These are phyloP conservation scores for Dendrophyllia cribrosa DNA, from an alignment of 64 coral and sea anemone genomes.

Conservation along the genomic window DNA sequence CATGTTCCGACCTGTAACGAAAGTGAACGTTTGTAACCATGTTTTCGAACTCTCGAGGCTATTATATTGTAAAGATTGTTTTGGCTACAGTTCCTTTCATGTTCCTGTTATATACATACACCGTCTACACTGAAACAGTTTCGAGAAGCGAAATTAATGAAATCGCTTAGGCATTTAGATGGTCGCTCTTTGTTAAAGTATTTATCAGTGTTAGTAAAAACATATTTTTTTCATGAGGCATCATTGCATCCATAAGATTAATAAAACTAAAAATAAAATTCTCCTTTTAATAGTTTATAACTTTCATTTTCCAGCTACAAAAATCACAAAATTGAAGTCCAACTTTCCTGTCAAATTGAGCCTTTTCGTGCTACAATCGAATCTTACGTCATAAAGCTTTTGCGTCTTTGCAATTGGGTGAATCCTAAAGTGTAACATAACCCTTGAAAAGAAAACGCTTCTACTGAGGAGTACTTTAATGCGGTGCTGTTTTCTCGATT, in stretches of 20 bases:
- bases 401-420: no score
- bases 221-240: background rate
- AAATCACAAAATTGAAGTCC: background rate
- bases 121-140: no score
- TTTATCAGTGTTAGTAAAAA: no score
- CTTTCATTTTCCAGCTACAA: background rate
- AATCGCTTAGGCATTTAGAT: background rate
- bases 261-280: background rate
- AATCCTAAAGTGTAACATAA: no score
- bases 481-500: background rate
- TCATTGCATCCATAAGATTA: background rate
- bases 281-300: background rate
- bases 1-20: no score
- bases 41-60: no score
- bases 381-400: no score
- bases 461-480: background rate
- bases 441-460: background rate
- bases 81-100: no score
- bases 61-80: no score
- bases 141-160: no score
- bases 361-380: background rate
- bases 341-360: background rate
- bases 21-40: no score
- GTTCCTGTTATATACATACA: no score
- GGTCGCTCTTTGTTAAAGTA: background rate